These are phyloP conservation scores for Drosophila funebris DNA, from an alignment of 1,140 invertebrate species.

Conservation along the genomic window DNA sequence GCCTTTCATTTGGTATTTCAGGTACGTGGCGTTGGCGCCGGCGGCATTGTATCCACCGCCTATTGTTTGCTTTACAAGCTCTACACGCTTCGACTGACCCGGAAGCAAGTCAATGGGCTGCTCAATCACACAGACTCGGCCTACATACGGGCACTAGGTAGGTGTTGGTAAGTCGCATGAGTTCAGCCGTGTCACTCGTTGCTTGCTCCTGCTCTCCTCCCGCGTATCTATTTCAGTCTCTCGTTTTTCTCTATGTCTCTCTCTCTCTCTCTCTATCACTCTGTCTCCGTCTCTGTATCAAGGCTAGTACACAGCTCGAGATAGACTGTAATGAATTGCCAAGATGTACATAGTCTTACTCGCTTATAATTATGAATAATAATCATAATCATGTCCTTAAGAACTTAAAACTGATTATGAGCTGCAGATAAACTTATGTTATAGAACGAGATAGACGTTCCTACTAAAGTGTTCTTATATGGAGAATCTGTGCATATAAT, in stretches of 20 bases:
- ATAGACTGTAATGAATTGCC: too few species aligned
- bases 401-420: too few species aligned
- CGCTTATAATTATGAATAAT: too few species aligned
- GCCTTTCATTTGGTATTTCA: conserved; percentile 71
- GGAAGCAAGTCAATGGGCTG: conserved; percentile 98
- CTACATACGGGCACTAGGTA: conserved; percentile 98
- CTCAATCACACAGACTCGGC: conserved; percentile 98
- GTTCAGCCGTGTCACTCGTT: conserved; percentile 73
- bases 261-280: background rate
- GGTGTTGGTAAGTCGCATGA: conserved; percentile 97
- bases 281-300: background rate
- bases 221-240: conserved; percentile 2
- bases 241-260: background rate
- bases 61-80: conserved; percentile 96
- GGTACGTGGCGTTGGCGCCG: conserved; percentile 98
- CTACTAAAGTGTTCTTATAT: too few species aligned
- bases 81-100: conserved; percentile 97
- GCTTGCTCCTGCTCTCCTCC: conserved; percentile 70
- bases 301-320: conserved; percentile 10
- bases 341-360: too few species aligned
- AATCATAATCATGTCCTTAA: too few species aligned
- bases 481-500: too few species aligned
- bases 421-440: too few species aligned
- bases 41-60: conserved; percentile 99
- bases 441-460: too few species aligned